These are phyloP conservation scores for Macrophya annulata DNA, from an alignment of 2,888 invertebrate species.

Conservation along the genomic window DNA sequence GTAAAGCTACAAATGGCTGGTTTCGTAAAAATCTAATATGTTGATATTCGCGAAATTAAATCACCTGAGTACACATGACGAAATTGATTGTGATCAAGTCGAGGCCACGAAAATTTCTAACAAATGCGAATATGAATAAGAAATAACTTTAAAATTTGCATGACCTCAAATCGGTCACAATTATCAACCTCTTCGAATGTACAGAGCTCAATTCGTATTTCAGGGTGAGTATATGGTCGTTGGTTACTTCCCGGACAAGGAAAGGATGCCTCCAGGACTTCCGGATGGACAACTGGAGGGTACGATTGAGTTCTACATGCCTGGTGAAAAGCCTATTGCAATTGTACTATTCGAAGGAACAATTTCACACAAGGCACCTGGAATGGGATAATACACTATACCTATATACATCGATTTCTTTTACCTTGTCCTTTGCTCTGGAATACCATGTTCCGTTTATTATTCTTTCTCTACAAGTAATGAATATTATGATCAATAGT, in stretches of 20 bases:
- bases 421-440: neutral
- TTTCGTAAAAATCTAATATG: neutral
- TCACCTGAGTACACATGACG: neutral
- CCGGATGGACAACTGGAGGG: constrained; percentile 57
- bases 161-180: no score
- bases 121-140: no score
- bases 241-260: constrained; percentile 49
- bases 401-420: neutral
- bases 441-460: neutral
- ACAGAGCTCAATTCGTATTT: neutral
- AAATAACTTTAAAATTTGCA: no score
- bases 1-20: neutral
- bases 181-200: no score
- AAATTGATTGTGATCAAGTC: no score
- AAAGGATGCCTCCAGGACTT: constrained; percentile 57
- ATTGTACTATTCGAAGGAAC: neutral
- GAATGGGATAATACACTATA: constrained; percentile 18
- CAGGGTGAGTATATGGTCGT: constrained; percentile 57
- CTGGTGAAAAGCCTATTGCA: constrained; percentile 56
- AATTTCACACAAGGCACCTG: neutral
- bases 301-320: constrained; percentile 36
- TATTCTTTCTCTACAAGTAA: neutral
- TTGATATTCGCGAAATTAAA: neutral
- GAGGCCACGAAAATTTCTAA: no score
- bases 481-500: neutral